These are phyloP conservation scores for Notoglanidium macrostoma DNA, from an alignment of 2,797 vertebrate genomes.

Conservation along the genomic window DNA sequence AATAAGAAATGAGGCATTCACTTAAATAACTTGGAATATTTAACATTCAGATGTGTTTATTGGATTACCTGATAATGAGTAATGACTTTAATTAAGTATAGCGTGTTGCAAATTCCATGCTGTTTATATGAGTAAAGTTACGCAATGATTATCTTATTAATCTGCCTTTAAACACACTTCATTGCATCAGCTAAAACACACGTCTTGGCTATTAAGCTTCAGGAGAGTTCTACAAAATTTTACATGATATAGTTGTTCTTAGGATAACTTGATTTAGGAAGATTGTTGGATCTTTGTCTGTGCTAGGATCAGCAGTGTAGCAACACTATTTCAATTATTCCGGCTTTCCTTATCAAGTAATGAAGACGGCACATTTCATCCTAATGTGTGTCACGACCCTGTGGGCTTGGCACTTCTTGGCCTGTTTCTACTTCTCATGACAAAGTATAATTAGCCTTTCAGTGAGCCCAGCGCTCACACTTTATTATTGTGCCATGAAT, in stretches of 20 bases:
- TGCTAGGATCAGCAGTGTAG: background rate
- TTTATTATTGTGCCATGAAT: conserved; percentile 47
- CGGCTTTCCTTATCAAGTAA: background rate
- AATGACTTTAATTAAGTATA: background rate
- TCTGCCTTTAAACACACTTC: background rate
- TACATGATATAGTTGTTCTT: background rate
- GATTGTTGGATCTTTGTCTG: background rate
- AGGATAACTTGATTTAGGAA: background rate
- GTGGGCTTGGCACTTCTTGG: conserved; percentile 35
- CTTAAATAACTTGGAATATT: background rate
- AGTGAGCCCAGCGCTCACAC: conserved; percentile 13
- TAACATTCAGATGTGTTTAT: background rate
- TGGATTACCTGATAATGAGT: background rate
- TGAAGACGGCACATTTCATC: conserved; percentile 21
- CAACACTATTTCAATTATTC: conserved; percentile 15
- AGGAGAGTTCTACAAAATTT: background rate
- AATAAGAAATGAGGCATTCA: background rate
- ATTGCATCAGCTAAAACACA: background rate
- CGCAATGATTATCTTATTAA: background rate
- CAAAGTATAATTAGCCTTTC: conserved; percentile 47
- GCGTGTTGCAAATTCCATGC: background rate
- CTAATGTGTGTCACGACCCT: conserved; percentile 34
- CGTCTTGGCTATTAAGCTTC: background rate
- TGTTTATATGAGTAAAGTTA: background rate
- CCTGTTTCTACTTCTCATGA: conserved; percentile 33